A percentile compares a stretch with the other conserved stretches of the same genome.
Evolutionary conservation across 2,797 vertebrate species (phyloP).

Genomic region (Pangasius sanitwongsei): DNA sequence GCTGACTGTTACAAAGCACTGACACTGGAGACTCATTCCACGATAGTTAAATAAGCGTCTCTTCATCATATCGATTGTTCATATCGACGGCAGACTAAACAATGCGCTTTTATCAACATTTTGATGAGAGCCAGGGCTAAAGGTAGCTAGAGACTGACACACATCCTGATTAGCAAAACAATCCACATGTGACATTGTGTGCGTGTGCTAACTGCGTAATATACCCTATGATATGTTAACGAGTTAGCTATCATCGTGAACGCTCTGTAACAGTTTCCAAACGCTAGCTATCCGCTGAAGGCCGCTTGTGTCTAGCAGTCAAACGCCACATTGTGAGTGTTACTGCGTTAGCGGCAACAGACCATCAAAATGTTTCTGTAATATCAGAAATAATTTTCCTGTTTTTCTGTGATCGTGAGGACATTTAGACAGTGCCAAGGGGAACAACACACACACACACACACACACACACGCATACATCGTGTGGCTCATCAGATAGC

Average conservation of each 20-base stretch:
- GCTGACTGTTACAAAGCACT: not conserved
- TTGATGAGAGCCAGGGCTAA: not conserved
- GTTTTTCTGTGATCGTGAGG: constrained; percentile 1
- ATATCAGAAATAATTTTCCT: constrained; percentile 3
- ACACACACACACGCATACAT: not conserved
- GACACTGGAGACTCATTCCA: not conserved
- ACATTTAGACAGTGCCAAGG: constrained; percentile 13
- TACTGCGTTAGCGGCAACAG: not conserved
- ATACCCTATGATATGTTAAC: not conserved
- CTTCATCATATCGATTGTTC: not conserved
- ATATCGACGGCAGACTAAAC: not conserved
- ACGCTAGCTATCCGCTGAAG: not conserved
- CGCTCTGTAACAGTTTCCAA: not conserved
- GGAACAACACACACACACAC: not conserved
- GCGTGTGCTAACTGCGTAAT: not conserved
- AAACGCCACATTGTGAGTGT: not conserved
- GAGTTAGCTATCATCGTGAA: not conserved
- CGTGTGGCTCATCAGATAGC: constrained; percentile 31
- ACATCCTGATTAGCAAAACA: not conserved
- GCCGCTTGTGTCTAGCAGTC: not conserved
- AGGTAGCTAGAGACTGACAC: not conserved
- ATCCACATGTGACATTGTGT: not conserved
- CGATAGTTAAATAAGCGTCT: not conserved
- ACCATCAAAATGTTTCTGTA: constrained; percentile 20
- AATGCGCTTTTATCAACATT: not conserved